Evolutionary conservation across 2,113 vertebrate genomes (phyloP).

Genomic region (Oceanodroma tethys): DNA sequence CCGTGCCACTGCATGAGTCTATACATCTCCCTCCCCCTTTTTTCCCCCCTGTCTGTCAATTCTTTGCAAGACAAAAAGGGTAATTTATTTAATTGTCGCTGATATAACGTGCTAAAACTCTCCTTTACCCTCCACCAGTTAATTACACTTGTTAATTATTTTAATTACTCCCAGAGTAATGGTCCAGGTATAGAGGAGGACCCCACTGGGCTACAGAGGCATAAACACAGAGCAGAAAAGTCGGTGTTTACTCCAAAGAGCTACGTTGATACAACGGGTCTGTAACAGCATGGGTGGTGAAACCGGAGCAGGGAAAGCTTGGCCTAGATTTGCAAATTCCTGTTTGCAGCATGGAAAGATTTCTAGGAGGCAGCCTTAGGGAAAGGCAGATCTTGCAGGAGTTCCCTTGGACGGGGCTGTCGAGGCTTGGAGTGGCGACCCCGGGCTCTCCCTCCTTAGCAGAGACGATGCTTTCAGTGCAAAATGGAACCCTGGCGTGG

Average conservation of each 20-base stretch:
- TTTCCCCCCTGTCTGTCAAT: neutral
- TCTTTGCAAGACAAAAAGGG: conserved; percentile 18
- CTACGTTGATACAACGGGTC: rapidly evolving
- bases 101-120: neutral
- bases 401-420: neutral
- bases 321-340: neutral
- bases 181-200: neutral
- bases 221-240: neutral
- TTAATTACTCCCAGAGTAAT: conserved; percentile 3
- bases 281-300: neutral
- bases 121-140: conserved; percentile 22
- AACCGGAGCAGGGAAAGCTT: neutral
- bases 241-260: neutral
- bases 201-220: neutral
- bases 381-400: neutral
- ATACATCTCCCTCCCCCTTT: neutral
- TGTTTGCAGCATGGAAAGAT: neutral
- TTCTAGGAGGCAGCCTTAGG: neutral
- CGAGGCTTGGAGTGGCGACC: rapidly evolving
- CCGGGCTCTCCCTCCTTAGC: neutral
- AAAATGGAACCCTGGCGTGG: rapidly evolving
- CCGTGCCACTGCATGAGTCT: neutral
- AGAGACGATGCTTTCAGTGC: rapidly evolving
- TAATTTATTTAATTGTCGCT: conserved; percentile 42
- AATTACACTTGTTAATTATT: conserved; percentile 43